Conservation (phyloP, 1,140 invertebrate species). For the Ostrea denselamellosa region DNA sequence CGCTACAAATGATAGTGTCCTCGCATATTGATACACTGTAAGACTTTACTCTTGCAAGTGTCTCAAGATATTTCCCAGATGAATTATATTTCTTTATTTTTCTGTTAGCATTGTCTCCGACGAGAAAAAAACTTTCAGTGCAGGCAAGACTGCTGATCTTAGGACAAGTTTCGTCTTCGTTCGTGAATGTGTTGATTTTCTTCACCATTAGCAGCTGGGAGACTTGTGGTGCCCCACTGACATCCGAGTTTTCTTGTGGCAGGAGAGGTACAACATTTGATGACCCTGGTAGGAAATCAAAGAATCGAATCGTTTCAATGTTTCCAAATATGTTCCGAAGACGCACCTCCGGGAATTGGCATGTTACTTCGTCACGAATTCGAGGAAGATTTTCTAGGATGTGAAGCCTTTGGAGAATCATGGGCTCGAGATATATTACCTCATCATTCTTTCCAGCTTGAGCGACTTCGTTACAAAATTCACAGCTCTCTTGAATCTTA, state of each 20-base stretch:
- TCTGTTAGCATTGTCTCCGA: slow-evolving; percentile 48
- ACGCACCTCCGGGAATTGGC: slow-evolving; percentile 46
- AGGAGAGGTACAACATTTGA: slow-evolving; percentile 22
- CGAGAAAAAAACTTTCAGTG: not conserved
- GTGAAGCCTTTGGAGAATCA: slow-evolving; percentile 13
- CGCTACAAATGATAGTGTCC: slow-evolving; percentile 36
- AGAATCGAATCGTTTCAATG: slow-evolving; percentile 45
- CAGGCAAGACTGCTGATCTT: slow-evolving; percentile 46
- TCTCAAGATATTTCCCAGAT: slow-evolving; percentile 35
- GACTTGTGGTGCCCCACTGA: slow-evolving; percentile 42
- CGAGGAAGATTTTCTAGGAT: slow-evolving; percentile 40
- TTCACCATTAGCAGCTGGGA: slow-evolving; percentile 17
- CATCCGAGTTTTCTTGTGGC: slow-evolving; percentile 35
- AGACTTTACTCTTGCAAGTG: not conserved
- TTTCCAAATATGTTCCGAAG: slow-evolving; percentile 48
- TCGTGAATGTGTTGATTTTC: slow-evolving; percentile 45
- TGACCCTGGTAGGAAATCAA: slow-evolving; percentile 42
- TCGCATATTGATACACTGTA: slow-evolving; percentile 44
- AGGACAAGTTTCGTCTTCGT: slow-evolving; percentile 48
- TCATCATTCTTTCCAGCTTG: slow-evolving; percentile 43
- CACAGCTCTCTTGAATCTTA: slow-evolving; percentile 32
- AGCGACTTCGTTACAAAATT: slow-evolving; percentile 44
- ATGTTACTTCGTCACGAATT: slow-evolving; percentile 27
- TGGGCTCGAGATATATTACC: slow-evolving; percentile 44
- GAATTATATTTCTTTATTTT: slow-evolving; percentile 48